Evolutionary conservation across 1,140 invertebrate genomes (phyloP).

Genomic region (Diorhabda elongata): DNA sequence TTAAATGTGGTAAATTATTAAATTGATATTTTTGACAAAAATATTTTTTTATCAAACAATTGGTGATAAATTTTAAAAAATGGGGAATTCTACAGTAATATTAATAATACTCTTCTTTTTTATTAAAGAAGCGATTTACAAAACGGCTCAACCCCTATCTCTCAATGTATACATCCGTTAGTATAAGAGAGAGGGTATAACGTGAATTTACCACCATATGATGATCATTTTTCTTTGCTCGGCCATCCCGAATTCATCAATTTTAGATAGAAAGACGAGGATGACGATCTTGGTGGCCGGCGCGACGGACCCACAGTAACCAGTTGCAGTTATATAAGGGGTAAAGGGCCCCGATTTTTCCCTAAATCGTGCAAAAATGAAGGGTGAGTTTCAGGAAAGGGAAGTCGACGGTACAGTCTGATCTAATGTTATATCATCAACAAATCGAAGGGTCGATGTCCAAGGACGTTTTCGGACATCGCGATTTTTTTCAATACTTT

Average conservation of each 20-base stretch:
- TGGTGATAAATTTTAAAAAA: too few relatives aligned
- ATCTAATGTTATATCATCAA: slow-evolving; percentile 20
- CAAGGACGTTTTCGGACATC: not conserved
- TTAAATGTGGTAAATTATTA: too few relatives aligned
- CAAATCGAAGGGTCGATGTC: not conserved
- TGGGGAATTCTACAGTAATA: too few relatives aligned
- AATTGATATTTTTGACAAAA: too few relatives aligned
- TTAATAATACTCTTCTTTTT: too few relatives aligned
- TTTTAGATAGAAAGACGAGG: slow-evolving; percentile 9
- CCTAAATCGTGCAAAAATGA: slow-evolving; percentile 20
- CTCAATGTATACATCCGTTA: not conserved
- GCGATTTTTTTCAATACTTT: too few relatives aligned
- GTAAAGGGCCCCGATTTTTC: slow-evolving; percentile 18
- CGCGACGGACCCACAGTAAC: slow-evolving; percentile 8
- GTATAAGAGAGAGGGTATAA: not conserved
- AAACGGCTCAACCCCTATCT: too few relatives aligned
- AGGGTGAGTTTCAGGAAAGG: slow-evolving; percentile 15
- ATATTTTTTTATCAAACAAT: too few relatives aligned
- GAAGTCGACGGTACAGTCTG: slow-evolving; percentile 15
- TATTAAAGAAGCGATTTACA: too few relatives aligned
- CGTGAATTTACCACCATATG: not conserved
- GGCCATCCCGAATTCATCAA: slow-evolving; percentile 12
- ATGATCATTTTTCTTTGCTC: slow-evolving; percentile 7
- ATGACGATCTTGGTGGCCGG: not conserved
- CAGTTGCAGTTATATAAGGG: slow-evolving; percentile 16